Conservation (phyloP, 2,888 invertebrate genomes). For the Alviniconcha strummeri region DNA sequence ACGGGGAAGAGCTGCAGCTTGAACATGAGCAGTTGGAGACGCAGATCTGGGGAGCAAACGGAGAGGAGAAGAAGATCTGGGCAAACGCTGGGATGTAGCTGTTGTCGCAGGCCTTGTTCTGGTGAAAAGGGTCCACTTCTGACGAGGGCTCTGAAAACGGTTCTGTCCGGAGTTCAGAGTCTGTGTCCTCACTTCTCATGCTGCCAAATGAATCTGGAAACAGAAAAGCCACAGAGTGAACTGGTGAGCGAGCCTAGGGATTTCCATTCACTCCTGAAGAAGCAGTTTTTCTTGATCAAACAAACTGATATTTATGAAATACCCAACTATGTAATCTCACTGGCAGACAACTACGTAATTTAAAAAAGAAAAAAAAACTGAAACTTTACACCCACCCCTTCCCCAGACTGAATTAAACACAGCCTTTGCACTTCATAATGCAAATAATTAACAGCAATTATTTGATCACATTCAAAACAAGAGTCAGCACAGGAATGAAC, state of each 20-base stretch:
- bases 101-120: slow-evolving; percentile 15
- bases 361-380: not conserved
- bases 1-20: not conserved
- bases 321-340: not conserved
- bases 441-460: not conserved
- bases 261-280: not conserved
- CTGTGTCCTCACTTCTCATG: slow-evolving; percentile 31
- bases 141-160: not conserved
- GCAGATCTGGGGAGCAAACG: slow-evolving; percentile 27
- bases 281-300: not conserved
- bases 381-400: too few relatives aligned
- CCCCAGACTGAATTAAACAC: not conserved
- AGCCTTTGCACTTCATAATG: not conserved
- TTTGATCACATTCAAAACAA: too few relatives aligned
- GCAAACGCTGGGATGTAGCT: slow-evolving; percentile 35
- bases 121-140: slow-evolving; percentile 5
- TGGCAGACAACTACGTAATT: not conserved
- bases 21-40: slow-evolving; percentile 38
- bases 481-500: too few relatives aligned
- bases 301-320: not conserved
- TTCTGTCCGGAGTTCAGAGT: slow-evolving; percentile 32
- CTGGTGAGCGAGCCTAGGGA: not conserved
- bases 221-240: not conserved
- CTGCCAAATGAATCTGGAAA: slow-evolving; percentile 37
- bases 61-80: slow-evolving; percentile 30